A percentile compares a stretch with the other conserved stretches of the same genome.
Evolutionary conservation across 2,888 invertebrate genomes (phyloP).

Genomic region (Pseudeuparius sepicola): DNA sequence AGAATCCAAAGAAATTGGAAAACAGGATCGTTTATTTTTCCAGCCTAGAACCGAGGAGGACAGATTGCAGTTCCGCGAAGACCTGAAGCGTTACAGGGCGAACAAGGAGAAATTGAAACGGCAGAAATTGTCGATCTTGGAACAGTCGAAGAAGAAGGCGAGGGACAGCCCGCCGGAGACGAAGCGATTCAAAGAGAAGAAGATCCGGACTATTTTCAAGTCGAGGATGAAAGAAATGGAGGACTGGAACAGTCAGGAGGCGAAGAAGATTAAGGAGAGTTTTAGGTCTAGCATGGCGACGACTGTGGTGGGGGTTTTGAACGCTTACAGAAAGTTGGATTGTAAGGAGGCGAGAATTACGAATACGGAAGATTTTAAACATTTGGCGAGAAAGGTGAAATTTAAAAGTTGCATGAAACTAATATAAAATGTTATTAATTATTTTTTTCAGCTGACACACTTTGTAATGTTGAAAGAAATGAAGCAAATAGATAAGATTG

Average conservation of each 20-base stretch:
- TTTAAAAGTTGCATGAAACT: neutral
- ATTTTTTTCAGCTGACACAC: slow-evolving; percentile 70
- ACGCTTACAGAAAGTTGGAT: slow-evolving; percentile 76
- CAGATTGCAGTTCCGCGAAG: slow-evolving; percentile 55
- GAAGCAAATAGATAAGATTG: slow-evolving; percentile 79
- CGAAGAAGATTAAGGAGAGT: slow-evolving; percentile 71
- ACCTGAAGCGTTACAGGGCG: slow-evolving; percentile 65
- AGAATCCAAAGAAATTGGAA: too few species aligned
- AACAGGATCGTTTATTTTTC: too few species aligned
- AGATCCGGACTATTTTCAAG: slow-evolving; percentile 28
- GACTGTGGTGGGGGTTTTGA: slow-evolving; percentile 77
- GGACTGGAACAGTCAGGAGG: slow-evolving; percentile 42
- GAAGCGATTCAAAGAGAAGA: slow-evolving; percentile 28
- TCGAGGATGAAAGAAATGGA: slow-evolving; percentile 35
- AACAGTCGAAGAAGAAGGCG: slow-evolving; percentile 37
- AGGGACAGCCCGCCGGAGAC: slow-evolving; percentile 13
- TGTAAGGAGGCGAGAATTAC: slow-evolving; percentile 79
- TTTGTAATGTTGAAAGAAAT: slow-evolving; percentile 92
- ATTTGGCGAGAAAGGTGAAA: slow-evolving; percentile 80
- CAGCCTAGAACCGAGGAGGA: slow-evolving; percentile 78
- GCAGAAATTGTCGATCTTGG: slow-evolving; percentile 47
- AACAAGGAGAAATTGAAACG: slow-evolving; percentile 69
- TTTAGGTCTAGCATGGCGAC: slow-evolving; percentile 73
- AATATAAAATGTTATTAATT: slow-evolving; percentile 7
- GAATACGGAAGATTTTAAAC: slow-evolving; percentile 87